Evolutionary conservation across 2,888 invertebrate species (phyloP), one percentile per base, ranked within the genome.

Genomic region (Eudasyphora cyanicolor): DNA sequence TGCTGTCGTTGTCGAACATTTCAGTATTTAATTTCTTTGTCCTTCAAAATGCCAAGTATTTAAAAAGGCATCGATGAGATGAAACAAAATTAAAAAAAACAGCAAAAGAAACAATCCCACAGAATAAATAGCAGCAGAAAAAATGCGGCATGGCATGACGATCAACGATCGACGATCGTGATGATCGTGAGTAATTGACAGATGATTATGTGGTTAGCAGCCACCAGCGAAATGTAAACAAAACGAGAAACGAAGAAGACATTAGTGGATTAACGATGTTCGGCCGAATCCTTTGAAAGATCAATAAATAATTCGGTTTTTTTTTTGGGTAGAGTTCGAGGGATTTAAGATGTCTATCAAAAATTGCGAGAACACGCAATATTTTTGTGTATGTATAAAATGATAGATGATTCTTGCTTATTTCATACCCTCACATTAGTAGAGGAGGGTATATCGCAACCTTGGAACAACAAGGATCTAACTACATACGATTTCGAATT

Each of bases 151-250:
- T 80, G n/a, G n/a, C n/a, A n/a, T n/a, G n/a, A n/a, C n/a, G n/a
- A n/a, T n/a, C n/a, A n/a, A n/a, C n/a, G n/a, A n/a, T n/a, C n/a
- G n/a, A n/a, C n/a, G 85, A 82, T 84, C 80, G 79, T 82, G 69
- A 69, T 64, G 83, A 83, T 83, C 86, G 86, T 86, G 86, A 85
- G 82, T 84, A 86, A 82, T 84, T 85, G 85, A 73, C 85, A 80
- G 79, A 71, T 82, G 79, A 79, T 78, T 76, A 75, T 79, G 64
- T 42, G 82, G 62, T 71, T 54, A 45, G 29, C 19, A 57, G 74
- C 38, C 29, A 2, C 0, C 29, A 27, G 27, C 19, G 42, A 45
- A 70, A 71, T 38, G 67, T 67, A 67, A 67, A 67, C 67, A 67
- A 67, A 67, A 24, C 67, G 42, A 67, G 42, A 32, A 60, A 60